Base-by-base conservation (phyloP, 2,797 vertebrate genomes). In the Limnodromus scolopaceus region DNA sequence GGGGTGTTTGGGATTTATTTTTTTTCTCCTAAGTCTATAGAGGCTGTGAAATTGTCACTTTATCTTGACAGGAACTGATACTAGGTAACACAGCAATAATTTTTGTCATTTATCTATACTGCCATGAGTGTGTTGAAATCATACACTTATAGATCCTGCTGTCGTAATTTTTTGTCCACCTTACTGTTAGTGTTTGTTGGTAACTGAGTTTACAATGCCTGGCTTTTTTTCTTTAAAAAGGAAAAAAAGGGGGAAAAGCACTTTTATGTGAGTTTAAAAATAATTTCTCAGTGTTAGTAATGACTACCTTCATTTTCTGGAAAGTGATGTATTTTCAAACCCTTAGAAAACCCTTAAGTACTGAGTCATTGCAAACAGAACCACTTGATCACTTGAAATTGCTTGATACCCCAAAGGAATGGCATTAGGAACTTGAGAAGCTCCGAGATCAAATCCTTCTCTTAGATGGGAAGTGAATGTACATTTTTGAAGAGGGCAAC, bases 191-290 rank as follows among this genome's bases (percentile, higher is more conserved):
- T 30, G 45, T 72, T 55, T 53, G 15, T 32, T 0, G 2, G n/a
- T 41, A 74, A 30, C 15, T 3, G 41, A 70, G 19, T 69, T 84
- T 6, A 32, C 7, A 74, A 13, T 46, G 72, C 30, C 13, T 72
- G 8, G 9, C 13, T 8, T 11, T 65, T 65, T 49, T 28, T 8
- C 36, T 60, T 38, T 70, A 14, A 10, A 54, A 58, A 45, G 55
- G 2, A 2, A 3, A 3, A 81, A 51, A 39, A 9, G 2, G 0
- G 2, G 13, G 3, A 0, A 27, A 53, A 30, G 6, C 25, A 22
- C 7, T 81, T 81, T 64, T 1, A 5, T 16, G 19, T 23, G 18
- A 55, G 8, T 22, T 91, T 43, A 34, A 77, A 85, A 86, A 30
- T 20, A 25, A 25, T 39, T 81, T 61, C 8, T 75, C 18, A 16